phyloP scores from a whole-genome alignment of 1,140 invertebrate species.

The Philotrypesis tridentata region DNA sequence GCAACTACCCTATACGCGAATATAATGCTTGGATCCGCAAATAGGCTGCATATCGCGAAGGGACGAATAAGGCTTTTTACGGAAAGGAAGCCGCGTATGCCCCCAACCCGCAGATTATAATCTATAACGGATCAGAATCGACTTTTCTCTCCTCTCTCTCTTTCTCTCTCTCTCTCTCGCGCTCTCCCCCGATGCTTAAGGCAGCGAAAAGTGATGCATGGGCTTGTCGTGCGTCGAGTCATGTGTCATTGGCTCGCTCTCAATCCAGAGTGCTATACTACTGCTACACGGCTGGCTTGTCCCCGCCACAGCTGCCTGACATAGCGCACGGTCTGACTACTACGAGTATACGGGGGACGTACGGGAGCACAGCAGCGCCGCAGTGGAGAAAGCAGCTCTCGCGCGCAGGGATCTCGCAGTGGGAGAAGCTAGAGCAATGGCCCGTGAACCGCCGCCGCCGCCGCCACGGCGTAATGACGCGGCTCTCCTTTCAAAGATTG shows the following conservation, averaged over 20 bases:
- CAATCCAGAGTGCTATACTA: conserved; percentile 39
- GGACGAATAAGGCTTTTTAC: not conserved
- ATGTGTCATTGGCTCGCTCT: conserved; percentile 67
- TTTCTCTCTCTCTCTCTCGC: too few species aligned
- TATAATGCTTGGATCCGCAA: not conserved
- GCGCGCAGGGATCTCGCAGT: conserved; percentile 44
- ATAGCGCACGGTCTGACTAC: conserved; percentile 9
- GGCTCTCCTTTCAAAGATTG: conserved; percentile 74
- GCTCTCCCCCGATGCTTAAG: conserved; percentile 5
- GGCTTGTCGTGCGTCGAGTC: conserved; percentile 66
- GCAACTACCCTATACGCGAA: too few species aligned
- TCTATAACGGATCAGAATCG: not conserved
- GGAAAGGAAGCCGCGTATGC: not conserved
- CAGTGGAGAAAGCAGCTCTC: conserved; percentile 12
- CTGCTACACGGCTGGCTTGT: not conserved
- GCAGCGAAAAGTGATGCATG: conserved; percentile 58
- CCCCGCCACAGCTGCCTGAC: conserved; percentile 7
- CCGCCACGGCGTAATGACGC: conserved; percentile 72
- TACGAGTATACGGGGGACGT: conserved; percentile 29
- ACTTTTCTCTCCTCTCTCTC: not conserved
- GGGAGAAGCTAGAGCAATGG: conserved; percentile 67
- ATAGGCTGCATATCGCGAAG: too few species aligned
- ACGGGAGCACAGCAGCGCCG: too few species aligned
- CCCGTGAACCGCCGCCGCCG: conserved; percentile 71
- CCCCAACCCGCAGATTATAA: not conserved